Base-by-base conservation (phyloP, 1,140 invertebrate genomes). In the Leptinotarsa texana region DNA sequence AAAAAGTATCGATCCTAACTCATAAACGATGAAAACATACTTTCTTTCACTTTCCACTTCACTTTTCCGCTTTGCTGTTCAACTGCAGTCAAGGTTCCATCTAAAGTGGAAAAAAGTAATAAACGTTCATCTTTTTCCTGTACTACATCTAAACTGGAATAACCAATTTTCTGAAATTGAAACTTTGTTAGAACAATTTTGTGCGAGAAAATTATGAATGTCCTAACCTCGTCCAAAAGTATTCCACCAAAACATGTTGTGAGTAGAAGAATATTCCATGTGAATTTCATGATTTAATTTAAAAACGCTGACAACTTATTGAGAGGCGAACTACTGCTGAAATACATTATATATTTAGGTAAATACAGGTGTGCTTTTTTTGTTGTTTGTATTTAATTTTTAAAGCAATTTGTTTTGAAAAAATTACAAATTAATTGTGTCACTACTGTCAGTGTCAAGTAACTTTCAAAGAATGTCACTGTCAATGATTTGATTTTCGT, bases 41-140 rank as follows among this genome's bases (percentile, higher is more conserved):
- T 94, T 89, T 98, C 95, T 87, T 94, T 92, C 72, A 97, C 89
- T 82, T 91, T 93, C 97, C 97, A 99, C 81, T 92, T 89, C 80
- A 95, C 91, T 85, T 92, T 89, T 75, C 96, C 97, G 65, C 93
- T 92, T 78, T 89, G 86, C 80, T 93, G 92, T 82, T 94, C 93
- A 42, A 98, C 88, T 42, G 94, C 96, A 79, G 94, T 91, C 79
- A 98, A 91, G 69, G 92, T 92, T 69, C 97, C 97, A 85, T 96
- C 95, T 70, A 99, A 88, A 5, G 96, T 98, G 17, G 96, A 95
- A 82, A 98, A 92, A 75, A 98, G 89, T 71, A 98, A 85, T 67
- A 93, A 86, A 75, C 91, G 86, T 82, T 93, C 90, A 82, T 93
- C 92, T 63, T 86, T 83, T 79, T 92, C 90, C 48, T 90, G 33